Conservation (phyloP, 2,113 vertebrate genomes). For the Alouatta palliata region DNA sequence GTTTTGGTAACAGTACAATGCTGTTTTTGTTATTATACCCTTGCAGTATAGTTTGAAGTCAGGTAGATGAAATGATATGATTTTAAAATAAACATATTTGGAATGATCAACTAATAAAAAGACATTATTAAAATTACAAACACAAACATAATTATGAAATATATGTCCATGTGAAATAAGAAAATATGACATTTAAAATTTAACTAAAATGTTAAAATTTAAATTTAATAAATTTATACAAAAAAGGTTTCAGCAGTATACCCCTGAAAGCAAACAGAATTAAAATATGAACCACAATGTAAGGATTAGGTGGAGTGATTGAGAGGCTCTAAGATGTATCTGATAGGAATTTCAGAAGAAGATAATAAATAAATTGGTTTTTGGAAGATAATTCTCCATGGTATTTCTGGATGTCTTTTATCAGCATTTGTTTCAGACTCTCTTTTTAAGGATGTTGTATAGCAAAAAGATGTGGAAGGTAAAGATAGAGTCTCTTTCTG, state of each 20-base stretch:
- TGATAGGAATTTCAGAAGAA: not conserved
- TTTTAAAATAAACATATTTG: not conserved
- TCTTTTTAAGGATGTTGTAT: not conserved
- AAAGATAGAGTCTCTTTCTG: not conserved
- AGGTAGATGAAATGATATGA: not conserved
- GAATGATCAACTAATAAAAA: not conserved
- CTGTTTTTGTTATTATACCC: no score
- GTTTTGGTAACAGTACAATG: no score
- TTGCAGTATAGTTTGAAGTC: no score
- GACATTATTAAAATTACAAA: not conserved
- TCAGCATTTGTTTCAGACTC: not conserved
- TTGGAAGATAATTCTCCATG: not conserved
- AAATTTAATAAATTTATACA: no score
- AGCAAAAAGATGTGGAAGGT: not conserved
- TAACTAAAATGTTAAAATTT: not conserved
- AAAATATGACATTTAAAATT: not conserved
- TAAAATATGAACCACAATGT: not conserved
- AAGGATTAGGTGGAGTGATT: not conserved
- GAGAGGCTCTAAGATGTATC: not conserved
- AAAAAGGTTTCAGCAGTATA: not conserved
- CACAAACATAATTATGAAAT: not conserved
- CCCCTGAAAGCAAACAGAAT: not conserved
- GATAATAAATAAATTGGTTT: not conserved
- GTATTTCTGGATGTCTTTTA: not conserved
- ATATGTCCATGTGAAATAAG: not conserved